phyloP scores from a whole-genome alignment of 1,140 invertebrate genomes.

The Sitobion miscanthi region DNA sequence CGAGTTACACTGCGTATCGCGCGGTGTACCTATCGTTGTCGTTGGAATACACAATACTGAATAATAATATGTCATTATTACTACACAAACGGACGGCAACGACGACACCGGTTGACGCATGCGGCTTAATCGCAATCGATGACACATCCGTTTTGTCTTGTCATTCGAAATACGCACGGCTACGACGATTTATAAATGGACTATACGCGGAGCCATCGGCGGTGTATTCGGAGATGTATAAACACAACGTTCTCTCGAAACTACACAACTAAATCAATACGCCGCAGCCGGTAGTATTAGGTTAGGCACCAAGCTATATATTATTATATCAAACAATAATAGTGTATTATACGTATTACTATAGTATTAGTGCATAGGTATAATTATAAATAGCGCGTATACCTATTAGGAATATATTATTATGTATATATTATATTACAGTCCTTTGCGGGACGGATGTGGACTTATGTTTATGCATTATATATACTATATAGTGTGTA shows the following conservation, averaged over 20 bases:
- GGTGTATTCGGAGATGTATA: background rate
- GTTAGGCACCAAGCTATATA: background rate
- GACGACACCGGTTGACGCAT: background rate
- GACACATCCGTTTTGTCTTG: conserved; percentile 32
- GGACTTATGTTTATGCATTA: background rate
- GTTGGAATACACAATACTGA: background rate
- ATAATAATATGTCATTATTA: conserved; percentile 10
- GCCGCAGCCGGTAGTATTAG: background rate
- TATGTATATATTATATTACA: too few relatives aligned
- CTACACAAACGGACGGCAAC: background rate
- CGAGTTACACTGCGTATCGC: too few relatives aligned
- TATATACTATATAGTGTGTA: background rate
- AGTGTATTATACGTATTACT: too few relatives aligned
- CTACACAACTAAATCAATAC: background rate
- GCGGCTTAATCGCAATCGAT: conserved; percentile 22
- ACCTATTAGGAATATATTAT: too few relatives aligned
- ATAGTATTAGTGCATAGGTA: too few relatives aligned
- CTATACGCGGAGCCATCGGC: background rate
- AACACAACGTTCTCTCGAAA: background rate
- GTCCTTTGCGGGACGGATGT: background rate
- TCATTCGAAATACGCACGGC: conserved; percentile 13
- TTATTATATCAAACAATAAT: too few relatives aligned
- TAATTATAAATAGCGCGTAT: background rate
- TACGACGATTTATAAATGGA: background rate
- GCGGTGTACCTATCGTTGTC: background rate